These are phyloP conservation scores for Epinotia bilunana DNA, from an alignment of 2,888 invertebrate genomes.

Conservation along the genomic window DNA sequence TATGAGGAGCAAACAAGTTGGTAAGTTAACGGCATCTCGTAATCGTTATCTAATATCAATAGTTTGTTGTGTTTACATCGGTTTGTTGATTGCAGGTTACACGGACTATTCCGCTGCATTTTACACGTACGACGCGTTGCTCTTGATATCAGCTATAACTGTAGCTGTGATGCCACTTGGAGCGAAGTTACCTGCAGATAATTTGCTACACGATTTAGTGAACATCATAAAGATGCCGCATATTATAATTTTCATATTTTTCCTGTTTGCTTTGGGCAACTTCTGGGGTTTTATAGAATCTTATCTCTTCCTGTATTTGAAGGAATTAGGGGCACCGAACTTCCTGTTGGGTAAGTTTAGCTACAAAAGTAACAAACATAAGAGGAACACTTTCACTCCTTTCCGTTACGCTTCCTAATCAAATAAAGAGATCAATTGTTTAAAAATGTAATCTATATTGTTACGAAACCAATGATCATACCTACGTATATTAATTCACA, in stretches of 20 bases:
- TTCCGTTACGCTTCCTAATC: background rate
- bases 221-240: slow-evolving; percentile 91
- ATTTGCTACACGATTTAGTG: slow-evolving; percentile 89
- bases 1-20: slow-evolving; percentile 85
- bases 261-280: slow-evolving; percentile 92
- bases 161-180: slow-evolving; percentile 92
- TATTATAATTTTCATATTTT: slow-evolving; percentile 91
- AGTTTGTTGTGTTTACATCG: slow-evolving; percentile 65
- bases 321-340: slow-evolving; percentile 92
- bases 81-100: slow-evolving; percentile 85
- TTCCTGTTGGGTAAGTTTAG: slow-evolving; percentile 88
- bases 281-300: slow-evolving; percentile 96
- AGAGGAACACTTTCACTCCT: background rate
- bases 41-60: slow-evolving; percentile 78
- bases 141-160: slow-evolving; percentile 89
- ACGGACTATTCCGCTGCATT: slow-evolving; percentile 96
- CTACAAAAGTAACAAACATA: background rate
- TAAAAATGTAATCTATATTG: too few species aligned
- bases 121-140: slow-evolving; percentile 90
- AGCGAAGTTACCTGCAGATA: slow-evolving; percentile 90
- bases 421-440: too few species aligned
- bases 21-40: slow-evolving; percentile 70
- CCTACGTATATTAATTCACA: too few species aligned
- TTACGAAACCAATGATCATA: too few species aligned
- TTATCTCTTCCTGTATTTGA: slow-evolving; percentile 93